phyloP scores from a whole-genome alignment of 35 echinoderm and acorn worm species.

The Diadema setosum region DNA sequence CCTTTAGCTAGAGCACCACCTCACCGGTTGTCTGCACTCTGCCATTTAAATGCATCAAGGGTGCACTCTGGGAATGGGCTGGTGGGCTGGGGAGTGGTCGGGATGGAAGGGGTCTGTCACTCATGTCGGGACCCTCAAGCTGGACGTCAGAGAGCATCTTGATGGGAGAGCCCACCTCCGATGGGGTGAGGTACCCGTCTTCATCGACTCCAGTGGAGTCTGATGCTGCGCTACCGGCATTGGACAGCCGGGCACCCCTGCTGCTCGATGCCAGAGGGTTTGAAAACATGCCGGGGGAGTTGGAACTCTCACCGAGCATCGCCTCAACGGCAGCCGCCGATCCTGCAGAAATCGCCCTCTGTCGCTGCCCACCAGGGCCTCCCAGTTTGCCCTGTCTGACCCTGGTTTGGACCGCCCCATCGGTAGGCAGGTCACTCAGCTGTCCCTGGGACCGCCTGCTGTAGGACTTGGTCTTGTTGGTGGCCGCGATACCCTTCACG shows the following conservation, averaged over 20 bases:
- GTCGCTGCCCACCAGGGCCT: neutral
- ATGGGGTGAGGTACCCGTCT: neutral
- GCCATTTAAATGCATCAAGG: neutral
- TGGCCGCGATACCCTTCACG: neutral
- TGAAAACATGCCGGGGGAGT: neutral
- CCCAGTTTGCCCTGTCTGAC: neutral
- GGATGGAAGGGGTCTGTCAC: neutral
- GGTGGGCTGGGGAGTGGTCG: conserved; percentile 3
- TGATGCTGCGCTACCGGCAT: neutral
- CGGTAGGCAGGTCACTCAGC: neutral
- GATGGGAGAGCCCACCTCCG: neutral
- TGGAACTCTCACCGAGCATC: neutral
- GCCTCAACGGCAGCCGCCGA: neutral
- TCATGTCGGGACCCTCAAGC: neutral
- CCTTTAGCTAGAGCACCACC: too few species aligned
- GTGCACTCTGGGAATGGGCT: conserved; percentile 5
- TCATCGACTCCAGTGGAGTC: neutral
- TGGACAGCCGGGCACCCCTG: neutral
- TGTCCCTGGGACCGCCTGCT: neutral
- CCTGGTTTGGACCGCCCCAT: neutral
- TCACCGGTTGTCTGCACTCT: too few species aligned
- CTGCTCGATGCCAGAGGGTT: neutral
- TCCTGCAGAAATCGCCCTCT: neutral
- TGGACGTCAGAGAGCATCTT: neutral
- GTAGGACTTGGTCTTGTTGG: conserved; percentile 16